Evolutionary conservation across 2,797 vertebrate species (phyloP).

Genomic region (Gymnoscopelus braueri): DNA sequence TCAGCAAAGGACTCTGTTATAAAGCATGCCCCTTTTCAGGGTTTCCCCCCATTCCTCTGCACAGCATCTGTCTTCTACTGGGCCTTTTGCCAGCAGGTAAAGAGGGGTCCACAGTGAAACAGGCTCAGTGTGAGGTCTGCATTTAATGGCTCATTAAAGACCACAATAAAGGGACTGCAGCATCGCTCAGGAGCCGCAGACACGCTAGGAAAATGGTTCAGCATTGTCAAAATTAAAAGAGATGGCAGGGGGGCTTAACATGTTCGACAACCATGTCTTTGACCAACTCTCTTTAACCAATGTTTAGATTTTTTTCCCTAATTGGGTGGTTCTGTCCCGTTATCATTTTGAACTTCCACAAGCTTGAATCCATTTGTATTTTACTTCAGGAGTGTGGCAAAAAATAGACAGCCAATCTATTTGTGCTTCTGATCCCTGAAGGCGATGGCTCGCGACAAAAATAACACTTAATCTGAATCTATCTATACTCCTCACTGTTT

Average conservation of each 20-base stretch:
- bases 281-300: too few species aligned
- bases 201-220: conserved; percentile 1
- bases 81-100: conserved; percentile 35
- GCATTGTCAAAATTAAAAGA: conserved; percentile 5
- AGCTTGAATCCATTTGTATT: conserved; percentile 23
- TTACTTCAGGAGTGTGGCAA: conserved; percentile 10
- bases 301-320: background rate
- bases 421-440: conserved; percentile 27
- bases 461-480: conserved; percentile 37
- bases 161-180: conserved; percentile 16
- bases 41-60: background rate
- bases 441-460: conserved; percentile 34
- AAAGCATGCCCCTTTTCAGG: background rate
- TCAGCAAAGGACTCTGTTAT: background rate
- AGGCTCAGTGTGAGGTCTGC: conserved; percentile 17
- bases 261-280: too few species aligned
- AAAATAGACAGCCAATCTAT: conserved; percentile 37
- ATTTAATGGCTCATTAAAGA: conserved; percentile 33
- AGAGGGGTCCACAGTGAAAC: conserved; percentile 9
- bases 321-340: background rate
- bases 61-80: conserved; percentile 1
- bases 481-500: conserved; percentile 39
- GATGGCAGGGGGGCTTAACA: too few species aligned
- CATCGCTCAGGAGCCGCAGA: conserved; percentile 6
- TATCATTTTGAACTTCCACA: conserved; percentile 2